Conservation (phyloP, 2,797 vertebrate species). For the Perodicticus potto region DNA sequence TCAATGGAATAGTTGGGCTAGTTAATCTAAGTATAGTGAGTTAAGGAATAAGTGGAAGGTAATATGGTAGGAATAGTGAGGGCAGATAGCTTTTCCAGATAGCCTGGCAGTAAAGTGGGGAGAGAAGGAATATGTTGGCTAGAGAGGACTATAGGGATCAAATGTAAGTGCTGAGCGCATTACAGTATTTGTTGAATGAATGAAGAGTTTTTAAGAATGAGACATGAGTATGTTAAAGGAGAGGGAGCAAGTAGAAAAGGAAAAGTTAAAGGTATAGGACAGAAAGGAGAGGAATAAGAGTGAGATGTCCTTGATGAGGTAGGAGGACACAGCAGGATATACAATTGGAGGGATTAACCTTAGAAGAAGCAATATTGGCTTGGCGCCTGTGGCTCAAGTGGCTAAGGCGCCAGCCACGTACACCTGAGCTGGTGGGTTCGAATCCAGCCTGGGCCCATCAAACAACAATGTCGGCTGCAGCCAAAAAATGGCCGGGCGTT, state of each 20-base stretch:
- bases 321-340: background rate
- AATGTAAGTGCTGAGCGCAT: background rate
- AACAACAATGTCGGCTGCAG: too few relatives aligned
- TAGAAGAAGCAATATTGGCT: background rate
- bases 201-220: conserved; percentile 61
- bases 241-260: background rate
- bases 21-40: conserved; percentile 26
- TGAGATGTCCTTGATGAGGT: background rate
- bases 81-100: background rate
- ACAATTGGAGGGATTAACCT: conserved; percentile 11
- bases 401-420: too few relatives aligned
- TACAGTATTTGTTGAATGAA: conserved; percentile 55
- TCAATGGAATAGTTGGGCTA: conserved; percentile 26
- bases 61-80: conserved; percentile 29
- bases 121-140: background rate
- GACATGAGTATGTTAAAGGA: background rate
- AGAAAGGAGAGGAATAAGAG: background rate
- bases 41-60: conserved; percentile 3
- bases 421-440: too few relatives aligned
- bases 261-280: conserved; percentile 6
- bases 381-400: too few relatives aligned
- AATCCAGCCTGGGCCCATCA: too few relatives aligned
- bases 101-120: background rate
- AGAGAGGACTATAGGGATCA: background rate
- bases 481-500: too few relatives aligned